Conservation (phyloP, 1,140 invertebrate genomes). For the Subanguina moxae region DNA sequence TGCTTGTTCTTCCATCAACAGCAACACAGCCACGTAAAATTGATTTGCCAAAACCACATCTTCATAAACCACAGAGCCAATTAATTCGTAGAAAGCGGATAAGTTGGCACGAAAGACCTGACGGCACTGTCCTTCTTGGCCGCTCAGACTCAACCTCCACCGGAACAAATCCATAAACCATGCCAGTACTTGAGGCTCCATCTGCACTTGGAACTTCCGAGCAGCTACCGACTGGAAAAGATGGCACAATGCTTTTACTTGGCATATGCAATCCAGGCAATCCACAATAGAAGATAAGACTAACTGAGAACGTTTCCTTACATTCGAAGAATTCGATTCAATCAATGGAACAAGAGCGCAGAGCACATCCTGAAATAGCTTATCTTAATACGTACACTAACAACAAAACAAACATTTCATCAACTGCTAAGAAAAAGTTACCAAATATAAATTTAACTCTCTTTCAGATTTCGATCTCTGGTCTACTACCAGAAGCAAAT, state of each 20-base stretch:
- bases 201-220: neutral
- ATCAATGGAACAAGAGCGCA: neutral
- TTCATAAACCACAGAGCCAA: slow-evolving; percentile 13
- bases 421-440: too few relatives aligned
- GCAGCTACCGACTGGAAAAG: slow-evolving; percentile 26
- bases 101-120: slow-evolving; percentile 18
- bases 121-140: neutral
- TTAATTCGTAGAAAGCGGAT: slow-evolving; percentile 13
- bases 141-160: slow-evolving; percentile 13
- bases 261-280: slow-evolving; percentile 29
- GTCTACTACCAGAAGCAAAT: neutral
- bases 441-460: neutral
- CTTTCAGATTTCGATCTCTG: neutral
- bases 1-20: slow-evolving; percentile 15
- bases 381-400: too few relatives aligned
- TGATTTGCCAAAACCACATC: slow-evolving; percentile 13
- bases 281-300: slow-evolving; percentile 1
- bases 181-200: slow-evolving; percentile 19
- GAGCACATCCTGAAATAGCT: neutral
- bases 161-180: slow-evolving; percentile 40
- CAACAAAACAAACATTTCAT: too few relatives aligned
- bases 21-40: slow-evolving; percentile 13
- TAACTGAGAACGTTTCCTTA: neutral
- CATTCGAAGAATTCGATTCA: neutral
- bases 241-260: slow-evolving; percentile 34